These are phyloP conservation scores for Hippolais icterina DNA, from an alignment of 2,113 vertebrate genomes.

Conservation along the genomic window DNA sequence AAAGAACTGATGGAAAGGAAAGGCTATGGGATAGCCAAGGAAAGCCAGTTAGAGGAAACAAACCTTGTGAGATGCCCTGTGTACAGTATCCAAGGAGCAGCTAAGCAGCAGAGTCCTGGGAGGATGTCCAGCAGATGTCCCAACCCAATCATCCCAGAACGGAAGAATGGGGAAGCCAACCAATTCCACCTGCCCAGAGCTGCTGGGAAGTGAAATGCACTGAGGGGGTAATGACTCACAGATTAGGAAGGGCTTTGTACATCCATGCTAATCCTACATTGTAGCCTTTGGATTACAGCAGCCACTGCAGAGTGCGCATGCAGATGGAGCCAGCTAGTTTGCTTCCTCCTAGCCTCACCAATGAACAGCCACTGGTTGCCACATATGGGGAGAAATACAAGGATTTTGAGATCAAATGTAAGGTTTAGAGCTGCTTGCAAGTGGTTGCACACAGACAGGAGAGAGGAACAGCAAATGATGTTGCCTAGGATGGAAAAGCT, in stretches of 20 bases:
- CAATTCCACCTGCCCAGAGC: neutral
- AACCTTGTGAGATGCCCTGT: neutral
- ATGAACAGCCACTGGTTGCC: neutral
- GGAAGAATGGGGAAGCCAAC: neutral
- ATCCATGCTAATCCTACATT: slow-evolving; percentile 43
- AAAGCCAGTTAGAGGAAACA: slow-evolving; percentile 4
- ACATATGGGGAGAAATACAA: neutral
- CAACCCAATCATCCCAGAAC: neutral
- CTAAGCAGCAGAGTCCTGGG: neutral
- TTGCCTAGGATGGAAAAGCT: neutral
- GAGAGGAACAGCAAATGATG: neutral
- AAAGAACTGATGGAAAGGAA: neutral
- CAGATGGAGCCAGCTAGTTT: neutral
- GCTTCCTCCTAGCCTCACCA: neutral
- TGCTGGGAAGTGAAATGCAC: slow-evolving; percentile 25
- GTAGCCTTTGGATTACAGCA: slow-evolving; percentile 46
- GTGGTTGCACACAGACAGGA: neutral
- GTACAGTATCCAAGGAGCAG: neutral
- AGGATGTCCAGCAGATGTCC: neutral
- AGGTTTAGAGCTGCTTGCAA: neutral
- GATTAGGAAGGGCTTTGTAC: slow-evolving; percentile 61
- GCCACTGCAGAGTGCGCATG: fast-evolving
- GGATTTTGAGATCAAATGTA: neutral
- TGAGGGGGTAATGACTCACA: slow-evolving; percentile 23
- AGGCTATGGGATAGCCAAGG: neutral